Conservation (phyloP, 2,888 invertebrate genomes). For the Stenurella melanura region DNA sequence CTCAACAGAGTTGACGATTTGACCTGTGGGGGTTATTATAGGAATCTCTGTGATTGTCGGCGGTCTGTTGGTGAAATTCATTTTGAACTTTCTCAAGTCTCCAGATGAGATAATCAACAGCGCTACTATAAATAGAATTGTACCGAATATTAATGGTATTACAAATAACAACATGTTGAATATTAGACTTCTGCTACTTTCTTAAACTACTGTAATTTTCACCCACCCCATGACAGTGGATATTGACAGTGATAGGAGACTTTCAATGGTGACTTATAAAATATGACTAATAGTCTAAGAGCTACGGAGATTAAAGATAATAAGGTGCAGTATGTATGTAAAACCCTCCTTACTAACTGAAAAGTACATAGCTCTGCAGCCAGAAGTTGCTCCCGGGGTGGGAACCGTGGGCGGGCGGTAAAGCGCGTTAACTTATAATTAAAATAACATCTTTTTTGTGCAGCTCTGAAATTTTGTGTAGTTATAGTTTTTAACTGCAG, state of each 20-base stretch:
- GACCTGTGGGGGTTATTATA: conserved; percentile 61
- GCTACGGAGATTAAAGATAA: too few relatives aligned
- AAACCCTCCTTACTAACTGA: too few relatives aligned
- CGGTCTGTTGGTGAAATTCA: conserved; percentile 44
- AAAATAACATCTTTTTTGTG: too few relatives aligned
- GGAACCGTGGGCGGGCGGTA: too few relatives aligned
- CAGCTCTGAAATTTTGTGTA: too few relatives aligned
- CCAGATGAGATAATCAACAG: conserved; percentile 63
- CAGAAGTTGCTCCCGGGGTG: too few relatives aligned
- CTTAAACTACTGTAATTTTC: conserved; percentile 26
- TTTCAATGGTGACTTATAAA: neutral
- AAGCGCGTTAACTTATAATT: too few relatives aligned
- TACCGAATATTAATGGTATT: conserved; percentile 60
- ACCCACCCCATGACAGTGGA: conserved; percentile 41
- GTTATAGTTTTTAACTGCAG: too few relatives aligned
- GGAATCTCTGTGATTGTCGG: conserved; percentile 61
- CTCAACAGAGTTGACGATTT: conserved; percentile 65
- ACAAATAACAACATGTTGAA: conserved; percentile 59
- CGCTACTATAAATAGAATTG: conserved; percentile 63
- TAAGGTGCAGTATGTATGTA: too few relatives aligned
- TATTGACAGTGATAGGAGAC: conserved; percentile 31
- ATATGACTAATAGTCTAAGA: too few relatives aligned
- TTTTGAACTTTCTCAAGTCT: conserved; percentile 62
- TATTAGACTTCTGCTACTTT: conserved; percentile 31
- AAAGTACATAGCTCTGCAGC: too few relatives aligned